Evolutionary conservation across 2,113 vertebrate species (phyloP), one percentile per base, ranked within the genome.

Genomic region (Corythornis vintsioides): DNA sequence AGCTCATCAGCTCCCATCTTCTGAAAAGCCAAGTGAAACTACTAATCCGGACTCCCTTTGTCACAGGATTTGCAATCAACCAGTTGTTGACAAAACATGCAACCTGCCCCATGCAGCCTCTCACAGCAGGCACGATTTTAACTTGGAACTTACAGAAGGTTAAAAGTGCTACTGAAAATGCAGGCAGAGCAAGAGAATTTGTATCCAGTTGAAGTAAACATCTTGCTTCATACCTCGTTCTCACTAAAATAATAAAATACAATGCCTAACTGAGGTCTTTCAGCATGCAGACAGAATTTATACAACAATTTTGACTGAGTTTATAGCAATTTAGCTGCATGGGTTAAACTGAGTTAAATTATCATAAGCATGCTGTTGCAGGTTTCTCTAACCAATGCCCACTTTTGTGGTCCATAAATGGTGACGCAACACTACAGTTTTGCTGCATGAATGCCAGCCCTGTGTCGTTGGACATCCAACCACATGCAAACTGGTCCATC

Each of bases 1-100:
- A 93, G 86, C 75, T 94, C 91, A 92, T 87, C 89, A 87, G 77
- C 81, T 95, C 78, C 75, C 89, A 48, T 69, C 89, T 87, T 83
- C 79, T 56, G 47, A 83, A 87, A 94, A 95, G 95, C 71, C 89
- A 92, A 94, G 78, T 26, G 67, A 94, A 91, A 92, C 87, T 10
- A 15, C 92, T 95, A 96, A 92, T 92, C 94, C 9, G 0, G 84
- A 67, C 47, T 93, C 78, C 56, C 33, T 92, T 79, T 92, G 89
- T 75, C 74, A 70, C 56, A 47, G 60, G 64, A 73, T 81, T 40
- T 87, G 94, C 47, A 76, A 73, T 64, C 77, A 72, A 72, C 70
- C 80, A 76, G 82, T 77, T 89, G 92, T 77, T 85, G 92, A 82
- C 78, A 73, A 48, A 90, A 87, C 19, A 79, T 2, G 5, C 1